These are phyloP conservation scores for Drosophila pegasa DNA, from an alignment of 2,888 invertebrate genomes.

Conservation along the genomic window DNA sequence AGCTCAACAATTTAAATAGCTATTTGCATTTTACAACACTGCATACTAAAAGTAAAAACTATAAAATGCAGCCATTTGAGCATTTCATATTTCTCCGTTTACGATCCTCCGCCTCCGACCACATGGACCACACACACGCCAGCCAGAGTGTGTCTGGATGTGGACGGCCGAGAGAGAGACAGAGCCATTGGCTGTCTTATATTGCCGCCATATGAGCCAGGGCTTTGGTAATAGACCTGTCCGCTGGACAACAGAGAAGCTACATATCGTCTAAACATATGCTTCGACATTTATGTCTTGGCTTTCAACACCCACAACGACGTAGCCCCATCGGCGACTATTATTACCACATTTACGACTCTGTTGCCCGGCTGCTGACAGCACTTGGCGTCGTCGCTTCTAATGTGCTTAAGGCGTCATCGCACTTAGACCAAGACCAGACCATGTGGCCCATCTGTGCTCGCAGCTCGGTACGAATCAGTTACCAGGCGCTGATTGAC, in stretches of 20 bases:
- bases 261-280: slow-evolving; percentile 52
- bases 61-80: slow-evolving; percentile 20
- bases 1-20: slow-evolving; percentile 7
- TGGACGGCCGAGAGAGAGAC: background rate
- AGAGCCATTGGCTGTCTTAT: slow-evolving; percentile 25
- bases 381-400: slow-evolving; percentile 54
- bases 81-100: slow-evolving; percentile 24
- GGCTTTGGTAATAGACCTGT: slow-evolving; percentile 67
- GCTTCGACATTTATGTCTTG: slow-evolving; percentile 76
- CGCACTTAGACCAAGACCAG: slow-evolving; percentile 21
- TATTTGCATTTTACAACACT: slow-evolving; percentile 18
- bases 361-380: slow-evolving; percentile 38
- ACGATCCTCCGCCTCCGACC: slow-evolving; percentile 4
- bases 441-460: background rate
- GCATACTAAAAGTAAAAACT: slow-evolving; percentile 12
- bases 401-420: slow-evolving; percentile 54
- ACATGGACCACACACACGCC: slow-evolving; percentile 33
- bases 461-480: slow-evolving; percentile 13
- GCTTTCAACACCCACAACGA: slow-evolving; percentile 62
- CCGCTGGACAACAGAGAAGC: slow-evolving; percentile 28
- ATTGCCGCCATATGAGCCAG: slow-evolving; percentile 37
- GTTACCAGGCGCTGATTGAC: slow-evolving; percentile 67
- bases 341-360: slow-evolving; percentile 69
- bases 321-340: slow-evolving; percentile 65
- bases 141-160: background rate